phyloP scores from a whole-genome alignment of 2,113 vertebrate genomes.

The Sorex araneus region DNA sequence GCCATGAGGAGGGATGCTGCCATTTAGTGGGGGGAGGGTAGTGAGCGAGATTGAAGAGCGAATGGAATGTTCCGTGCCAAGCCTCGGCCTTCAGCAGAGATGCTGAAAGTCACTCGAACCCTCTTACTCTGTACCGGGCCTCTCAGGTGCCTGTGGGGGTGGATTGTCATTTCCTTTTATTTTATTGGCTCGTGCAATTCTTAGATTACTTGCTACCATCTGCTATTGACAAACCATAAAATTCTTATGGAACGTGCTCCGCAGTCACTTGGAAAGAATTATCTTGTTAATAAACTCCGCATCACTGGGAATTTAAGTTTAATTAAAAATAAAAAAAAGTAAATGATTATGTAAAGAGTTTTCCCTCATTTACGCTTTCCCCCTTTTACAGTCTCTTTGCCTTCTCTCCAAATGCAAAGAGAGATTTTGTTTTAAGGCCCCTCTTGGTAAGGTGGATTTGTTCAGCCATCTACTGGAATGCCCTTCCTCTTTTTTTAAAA shows the following conservation, averaged over 20 bases:
- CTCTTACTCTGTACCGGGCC: not conserved
- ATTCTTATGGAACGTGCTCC: conserved; percentile 46
- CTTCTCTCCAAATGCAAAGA: conserved; percentile 57
- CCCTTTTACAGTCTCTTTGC: conserved; percentile 50
- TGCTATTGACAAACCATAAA: conserved; percentile 77
- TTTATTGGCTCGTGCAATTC: conserved; percentile 80
- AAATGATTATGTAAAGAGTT: conserved; percentile 76
- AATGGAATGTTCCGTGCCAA: not conserved
- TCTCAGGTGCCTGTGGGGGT: conserved; percentile 61
- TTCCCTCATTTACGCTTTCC: conserved; percentile 55
- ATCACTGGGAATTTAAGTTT: conserved; percentile 76
- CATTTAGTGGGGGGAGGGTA: not conserved
- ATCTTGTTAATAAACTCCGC: conserved; percentile 72
- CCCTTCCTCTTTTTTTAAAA: not conserved
- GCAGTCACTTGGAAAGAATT: conserved; percentile 72
- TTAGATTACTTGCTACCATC: conserved; percentile 70
- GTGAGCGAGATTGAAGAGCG: not conserved
- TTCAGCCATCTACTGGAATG: conserved; percentile 23
- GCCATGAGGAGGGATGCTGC: too few relatives aligned
- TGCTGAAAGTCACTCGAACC: conserved; percentile 51
- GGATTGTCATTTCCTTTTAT: conserved; percentile 64
- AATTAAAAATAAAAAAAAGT: conserved; percentile 82
- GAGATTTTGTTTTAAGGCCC: conserved; percentile 42
- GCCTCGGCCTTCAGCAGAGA: conserved; percentile 64
- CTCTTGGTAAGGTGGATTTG: conserved; percentile 52